phyloP scores from a whole-genome alignment of 1,140 invertebrate species.

The Ips typographus region DNA sequence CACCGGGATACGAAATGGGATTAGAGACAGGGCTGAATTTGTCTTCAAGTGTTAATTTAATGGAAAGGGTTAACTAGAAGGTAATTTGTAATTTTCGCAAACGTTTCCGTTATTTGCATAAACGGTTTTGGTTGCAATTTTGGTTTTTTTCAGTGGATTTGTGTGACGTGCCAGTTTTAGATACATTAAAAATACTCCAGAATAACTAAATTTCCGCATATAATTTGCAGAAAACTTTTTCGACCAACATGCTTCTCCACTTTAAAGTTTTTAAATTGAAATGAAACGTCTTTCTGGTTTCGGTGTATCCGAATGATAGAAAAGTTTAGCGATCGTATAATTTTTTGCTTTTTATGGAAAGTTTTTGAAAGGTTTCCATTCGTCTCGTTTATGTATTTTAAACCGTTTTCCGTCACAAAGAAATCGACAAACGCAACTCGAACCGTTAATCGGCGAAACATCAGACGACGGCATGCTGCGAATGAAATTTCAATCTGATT shows the following conservation, averaged over 20 bases:
- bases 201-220: constrained; percentile 26
- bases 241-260: constrained; percentile 31
- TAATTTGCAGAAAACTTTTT: constrained; percentile 29
- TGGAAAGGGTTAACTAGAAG: constrained; percentile 1
- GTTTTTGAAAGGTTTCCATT: constrained; percentile 10
- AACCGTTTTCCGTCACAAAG: no score
- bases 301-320: constrained; percentile 36
- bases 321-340: constrained; percentile 33
- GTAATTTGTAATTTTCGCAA: neutral
- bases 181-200: constrained; percentile 20
- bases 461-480: constrained; percentile 1
- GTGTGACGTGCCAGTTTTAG: no score
- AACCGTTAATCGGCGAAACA: neutral
- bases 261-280: constrained; percentile 37
- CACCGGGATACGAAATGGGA: neutral
- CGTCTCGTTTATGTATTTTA: no score
- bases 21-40: constrained; percentile 2
- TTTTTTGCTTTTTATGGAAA: constrained; percentile 33
- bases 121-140: no score
- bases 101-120: no score
- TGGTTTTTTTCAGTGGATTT: no score
- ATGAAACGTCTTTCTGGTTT: constrained; percentile 34
- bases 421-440: no score
- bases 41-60: constrained; percentile 5
- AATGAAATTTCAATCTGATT: constrained; percentile 7